Conservation (phyloP, 30 jellyfish, hydroid and myxozoan genomes). For the Turritopsis rubra region DNA sequence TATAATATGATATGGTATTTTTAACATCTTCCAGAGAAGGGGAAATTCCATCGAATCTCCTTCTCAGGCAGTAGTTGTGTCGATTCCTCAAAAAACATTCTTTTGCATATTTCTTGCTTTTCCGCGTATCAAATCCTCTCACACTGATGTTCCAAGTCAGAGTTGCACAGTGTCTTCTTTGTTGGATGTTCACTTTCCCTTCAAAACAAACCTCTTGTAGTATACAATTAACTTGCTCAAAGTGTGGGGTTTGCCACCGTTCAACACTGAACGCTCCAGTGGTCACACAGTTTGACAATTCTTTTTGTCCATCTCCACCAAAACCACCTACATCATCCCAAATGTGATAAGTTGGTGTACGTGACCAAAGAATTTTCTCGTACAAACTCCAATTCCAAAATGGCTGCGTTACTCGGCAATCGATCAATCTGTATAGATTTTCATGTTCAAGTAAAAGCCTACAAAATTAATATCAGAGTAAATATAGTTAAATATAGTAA, state of each 20-base stretch:
- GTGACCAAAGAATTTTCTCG: slow-evolving; percentile 30
- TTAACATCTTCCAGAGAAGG: slow-evolving; percentile 24
- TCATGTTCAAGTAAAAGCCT: slow-evolving; percentile 13
- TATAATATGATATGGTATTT: background rate
- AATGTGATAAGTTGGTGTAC: slow-evolving; percentile 26
- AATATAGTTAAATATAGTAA: background rate
- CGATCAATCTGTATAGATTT: slow-evolving; percentile 41
- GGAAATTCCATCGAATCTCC: slow-evolving; percentile 46
- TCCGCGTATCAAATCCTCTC: background rate
- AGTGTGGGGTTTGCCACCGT: slow-evolving; percentile 14
- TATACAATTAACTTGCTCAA: background rate
- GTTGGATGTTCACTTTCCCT: background rate
- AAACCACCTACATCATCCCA: slow-evolving; percentile 28
- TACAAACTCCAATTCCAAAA: slow-evolving; percentile 47
- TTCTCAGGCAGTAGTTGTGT: slow-evolving; percentile 25
- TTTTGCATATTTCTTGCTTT: background rate
- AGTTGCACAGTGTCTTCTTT: background rate
- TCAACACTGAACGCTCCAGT: slow-evolving; percentile 12
- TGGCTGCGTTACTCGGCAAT: slow-evolving; percentile 50
- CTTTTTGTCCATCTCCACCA: slow-evolving; percentile 43
- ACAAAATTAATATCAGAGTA: background rate
- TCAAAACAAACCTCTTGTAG: slow-evolving; percentile 4
- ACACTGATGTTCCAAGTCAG: background rate
- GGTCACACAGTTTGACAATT: slow-evolving; percentile 13
- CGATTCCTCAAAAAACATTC: background rate